A percentile compares a stretch with the other conserved stretches of the same genome.
These are phyloP conservation scores for Drosophila truncata DNA, from an alignment of 1,140 invertebrate genomes.

Conservation along the genomic window DNA sequence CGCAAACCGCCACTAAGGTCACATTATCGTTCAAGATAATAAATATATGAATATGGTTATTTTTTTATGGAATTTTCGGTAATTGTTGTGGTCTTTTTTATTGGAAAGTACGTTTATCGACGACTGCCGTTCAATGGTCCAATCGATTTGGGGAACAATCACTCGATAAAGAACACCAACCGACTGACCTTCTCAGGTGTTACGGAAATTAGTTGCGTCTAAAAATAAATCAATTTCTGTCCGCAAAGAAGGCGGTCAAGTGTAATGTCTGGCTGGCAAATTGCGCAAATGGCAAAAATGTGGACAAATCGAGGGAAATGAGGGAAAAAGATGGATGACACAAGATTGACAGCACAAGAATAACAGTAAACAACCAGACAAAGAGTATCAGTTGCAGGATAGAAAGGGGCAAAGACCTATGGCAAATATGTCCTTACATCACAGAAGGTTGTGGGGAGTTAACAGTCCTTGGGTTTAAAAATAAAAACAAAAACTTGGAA, in stretches of 20 bases:
- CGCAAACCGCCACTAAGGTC: conserved; percentile 15
- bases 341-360: conserved; percentile 23
- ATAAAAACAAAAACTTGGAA: neutral
- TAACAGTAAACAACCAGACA: conserved; percentile 37
- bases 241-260: conserved; percentile 51
- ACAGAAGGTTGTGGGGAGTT: neutral
- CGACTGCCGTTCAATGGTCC: conserved; percentile 19
- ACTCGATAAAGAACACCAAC: conserved; percentile 27
- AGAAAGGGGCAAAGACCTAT: conserved; percentile 7
- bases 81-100: conserved; percentile 17
- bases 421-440: conserved; percentile 19
- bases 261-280: conserved; percentile 57
- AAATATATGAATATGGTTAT: conserved; percentile 4
- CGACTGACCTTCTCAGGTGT: conserved; percentile 56
- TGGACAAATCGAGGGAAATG: conserved; percentile 17
- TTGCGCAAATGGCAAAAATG: conserved; percentile 65
- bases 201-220: conserved; percentile 68
- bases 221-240: conserved; percentile 69
- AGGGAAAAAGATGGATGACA: conserved; percentile 11
- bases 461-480: neutral
- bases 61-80: conserved; percentile 25
- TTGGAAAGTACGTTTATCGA: conserved; percentile 23
- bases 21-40: conserved; percentile 42
- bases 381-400: conserved; percentile 14
- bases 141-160: conserved; percentile 32